Conservation (phyloP, 2,888 invertebrate genomes). For the Drosophila austrosaltans region DNA sequence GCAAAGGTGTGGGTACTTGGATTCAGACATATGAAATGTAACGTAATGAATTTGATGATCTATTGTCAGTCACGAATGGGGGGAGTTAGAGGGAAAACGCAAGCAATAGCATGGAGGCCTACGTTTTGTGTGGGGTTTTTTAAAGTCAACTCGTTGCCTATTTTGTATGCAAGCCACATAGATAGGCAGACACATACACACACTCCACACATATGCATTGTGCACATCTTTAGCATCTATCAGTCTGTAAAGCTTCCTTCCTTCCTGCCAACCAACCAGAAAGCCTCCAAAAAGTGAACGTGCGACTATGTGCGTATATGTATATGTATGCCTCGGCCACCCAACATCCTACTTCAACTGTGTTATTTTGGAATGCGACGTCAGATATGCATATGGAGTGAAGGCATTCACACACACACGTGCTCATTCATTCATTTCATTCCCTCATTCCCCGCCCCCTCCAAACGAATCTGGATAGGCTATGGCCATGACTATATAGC, state of each 20-base stretch:
- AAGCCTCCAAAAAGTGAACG: constrained; percentile 51
- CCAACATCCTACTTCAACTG: constrained; percentile 35
- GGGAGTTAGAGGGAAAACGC: constrained; percentile 30
- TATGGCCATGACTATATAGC: constrained; percentile 30
- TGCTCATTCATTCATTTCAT: constrained; percentile 72
- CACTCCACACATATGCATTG: constrained; percentile 14
- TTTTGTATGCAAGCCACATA: constrained; percentile 70
- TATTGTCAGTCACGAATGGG: constrained; percentile 78
- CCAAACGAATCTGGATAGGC: constrained; percentile 24
- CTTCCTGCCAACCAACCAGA: constrained; percentile 52
- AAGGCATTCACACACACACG: constrained; percentile 35
- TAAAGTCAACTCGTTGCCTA: constrained; percentile 71
- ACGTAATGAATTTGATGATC: constrained; percentile 83
- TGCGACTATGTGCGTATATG: constrained; percentile 69
- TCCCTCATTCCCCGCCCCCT: background rate
- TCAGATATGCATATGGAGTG: constrained; percentile 72
- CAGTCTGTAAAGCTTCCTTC: constrained; percentile 76
- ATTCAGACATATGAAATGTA: constrained; percentile 76
- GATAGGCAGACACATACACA: constrained; percentile 20
- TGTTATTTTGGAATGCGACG: constrained; percentile 75
- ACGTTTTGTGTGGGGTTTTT: constrained; percentile 52
- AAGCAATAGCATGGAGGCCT: constrained; percentile 28
- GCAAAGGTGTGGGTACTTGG: constrained; percentile 27
- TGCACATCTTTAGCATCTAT: constrained; percentile 74
- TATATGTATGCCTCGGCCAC: constrained; percentile 1